These are phyloP conservation scores for Phalacrocorax carbo DNA, from an alignment of 2,113 vertebrate genomes.

Conservation along the genomic window DNA sequence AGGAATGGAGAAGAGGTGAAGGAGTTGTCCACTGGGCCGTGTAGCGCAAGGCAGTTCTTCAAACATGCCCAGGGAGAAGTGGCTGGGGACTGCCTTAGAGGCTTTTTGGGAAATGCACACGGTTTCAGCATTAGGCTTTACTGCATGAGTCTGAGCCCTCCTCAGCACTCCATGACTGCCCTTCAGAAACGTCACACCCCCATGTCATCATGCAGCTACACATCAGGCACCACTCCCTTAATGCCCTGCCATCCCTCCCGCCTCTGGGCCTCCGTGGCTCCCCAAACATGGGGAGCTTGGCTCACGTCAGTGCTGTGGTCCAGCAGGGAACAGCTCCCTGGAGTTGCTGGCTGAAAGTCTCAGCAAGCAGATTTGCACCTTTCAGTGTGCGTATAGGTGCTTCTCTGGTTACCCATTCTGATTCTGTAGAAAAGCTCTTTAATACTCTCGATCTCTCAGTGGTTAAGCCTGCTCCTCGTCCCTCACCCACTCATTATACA, in stretches of 20 bases:
- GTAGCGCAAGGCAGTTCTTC: not conserved
- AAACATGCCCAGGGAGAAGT: not conserved
- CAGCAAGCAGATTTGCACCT: not conserved
- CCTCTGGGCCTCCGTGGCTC: fast-evolving
- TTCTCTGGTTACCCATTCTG: not conserved
- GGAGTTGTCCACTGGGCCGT: not conserved
- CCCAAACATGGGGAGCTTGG: fast-evolving
- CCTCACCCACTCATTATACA: not conserved
- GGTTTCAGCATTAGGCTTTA: not conserved
- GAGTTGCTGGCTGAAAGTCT: not conserved
- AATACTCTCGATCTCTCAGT: not conserved
- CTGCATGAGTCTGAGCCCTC: fast-evolving
- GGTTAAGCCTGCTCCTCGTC: not conserved
- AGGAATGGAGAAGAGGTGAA: not conserved
- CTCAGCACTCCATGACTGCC: fast-evolving
- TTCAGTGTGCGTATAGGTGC: fast-evolving
- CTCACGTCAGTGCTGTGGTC: not conserved
- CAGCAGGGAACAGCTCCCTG: not conserved
- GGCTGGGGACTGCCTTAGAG: fast-evolving
- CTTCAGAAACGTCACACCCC: not conserved
- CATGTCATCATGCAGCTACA: not conserved
- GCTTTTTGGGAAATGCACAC: not conserved
- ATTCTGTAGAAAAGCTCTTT: not conserved
- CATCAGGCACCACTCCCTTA: fast-evolving
- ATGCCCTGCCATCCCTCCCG: not conserved